Conservation (phyloP, 2,888 invertebrate species). For the Hybos culiciformis region DNA sequence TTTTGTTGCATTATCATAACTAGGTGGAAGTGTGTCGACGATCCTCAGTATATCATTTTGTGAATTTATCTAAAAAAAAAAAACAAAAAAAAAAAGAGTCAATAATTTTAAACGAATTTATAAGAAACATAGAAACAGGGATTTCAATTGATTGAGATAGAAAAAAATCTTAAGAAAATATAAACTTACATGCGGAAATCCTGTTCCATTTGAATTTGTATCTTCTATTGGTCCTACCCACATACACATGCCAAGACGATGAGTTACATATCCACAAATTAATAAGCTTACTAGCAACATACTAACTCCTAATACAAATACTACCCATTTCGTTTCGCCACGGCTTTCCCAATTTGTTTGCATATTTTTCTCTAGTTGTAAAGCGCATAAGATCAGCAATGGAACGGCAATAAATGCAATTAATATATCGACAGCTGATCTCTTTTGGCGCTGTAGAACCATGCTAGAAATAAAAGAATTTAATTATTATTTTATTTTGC, state of each 20-base stretch:
- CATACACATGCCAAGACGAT: slow-evolving; percentile 36
- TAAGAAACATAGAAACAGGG: background rate
- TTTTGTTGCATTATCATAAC: slow-evolving; percentile 35
- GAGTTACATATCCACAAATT: slow-evolving; percentile 37
- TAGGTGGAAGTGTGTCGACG: slow-evolving; percentile 34
- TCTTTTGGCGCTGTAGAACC: slow-evolving; percentile 15
- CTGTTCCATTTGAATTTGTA: slow-evolving; percentile 14
- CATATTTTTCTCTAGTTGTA: slow-evolving; percentile 35
- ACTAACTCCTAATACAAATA: slow-evolving; percentile 34
- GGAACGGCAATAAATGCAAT: slow-evolving; percentile 36
- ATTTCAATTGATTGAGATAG: background rate
- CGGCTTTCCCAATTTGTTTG: slow-evolving; percentile 30
- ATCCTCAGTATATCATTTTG: slow-evolving; percentile 33
- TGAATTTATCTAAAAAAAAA: slow-evolving; percentile 26
- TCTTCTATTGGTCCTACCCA: slow-evolving; percentile 36
- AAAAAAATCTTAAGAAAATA: slow-evolving; percentile 4
- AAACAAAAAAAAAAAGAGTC: background rate
- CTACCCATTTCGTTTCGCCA: slow-evolving; percentile 31
- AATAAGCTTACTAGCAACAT: slow-evolving; percentile 34
- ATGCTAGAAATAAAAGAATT: background rate
- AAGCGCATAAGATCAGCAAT: slow-evolving; percentile 32
- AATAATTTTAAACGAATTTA: background rate
- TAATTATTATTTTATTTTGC: no score
- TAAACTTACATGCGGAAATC: slow-evolving; percentile 7
- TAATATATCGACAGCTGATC: slow-evolving; percentile 32